Conservation (phyloP, 2,113 vertebrate species). For the Spilogale gracilis region DNA sequence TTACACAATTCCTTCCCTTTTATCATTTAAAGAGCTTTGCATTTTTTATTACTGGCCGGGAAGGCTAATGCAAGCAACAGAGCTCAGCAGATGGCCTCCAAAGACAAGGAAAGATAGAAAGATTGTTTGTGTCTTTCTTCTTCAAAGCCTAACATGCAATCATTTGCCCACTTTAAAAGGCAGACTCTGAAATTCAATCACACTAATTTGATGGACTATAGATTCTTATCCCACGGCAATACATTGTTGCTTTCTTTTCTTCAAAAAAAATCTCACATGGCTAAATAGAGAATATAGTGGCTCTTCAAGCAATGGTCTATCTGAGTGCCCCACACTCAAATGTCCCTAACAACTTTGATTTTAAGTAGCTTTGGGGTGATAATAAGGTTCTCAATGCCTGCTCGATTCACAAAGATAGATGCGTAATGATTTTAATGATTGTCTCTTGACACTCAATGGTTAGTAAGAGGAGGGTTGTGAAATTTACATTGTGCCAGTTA, state of each 20-base stretch:
- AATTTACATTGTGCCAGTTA: neutral
- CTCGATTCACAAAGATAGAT: conserved; percentile 66
- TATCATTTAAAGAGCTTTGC: conserved; percentile 60
- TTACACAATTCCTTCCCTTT: conserved; percentile 51
- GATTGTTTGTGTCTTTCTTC: conserved; percentile 54
- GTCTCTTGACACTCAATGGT: conserved; percentile 9
- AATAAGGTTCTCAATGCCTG: conserved; percentile 64
- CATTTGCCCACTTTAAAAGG: conserved; percentile 58
- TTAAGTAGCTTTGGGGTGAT: conserved; percentile 65
- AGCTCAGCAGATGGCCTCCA: conserved; percentile 62
- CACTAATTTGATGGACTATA: conserved; percentile 75
- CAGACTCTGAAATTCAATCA: conserved; percentile 63
- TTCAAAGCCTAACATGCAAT: conserved; percentile 71
- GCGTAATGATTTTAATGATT: conserved; percentile 71
- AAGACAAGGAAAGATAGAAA: conserved; percentile 66
- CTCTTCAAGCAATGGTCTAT: conserved; percentile 35
- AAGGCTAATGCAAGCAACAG: conserved; percentile 49
- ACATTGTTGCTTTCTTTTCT: conserved; percentile 57
- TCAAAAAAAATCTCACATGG: conserved; percentile 1
- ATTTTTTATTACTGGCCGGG: conserved; percentile 62
- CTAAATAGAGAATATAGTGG: conserved; percentile 65
- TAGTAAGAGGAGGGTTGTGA: conserved; percentile 7
- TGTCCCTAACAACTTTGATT: conserved; percentile 71
- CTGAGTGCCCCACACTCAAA: neutral
- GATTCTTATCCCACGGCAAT: conserved; percentile 70